Conservation (phyloP, 2,113 vertebrate genomes). For the Melierax canorus region DNA sequence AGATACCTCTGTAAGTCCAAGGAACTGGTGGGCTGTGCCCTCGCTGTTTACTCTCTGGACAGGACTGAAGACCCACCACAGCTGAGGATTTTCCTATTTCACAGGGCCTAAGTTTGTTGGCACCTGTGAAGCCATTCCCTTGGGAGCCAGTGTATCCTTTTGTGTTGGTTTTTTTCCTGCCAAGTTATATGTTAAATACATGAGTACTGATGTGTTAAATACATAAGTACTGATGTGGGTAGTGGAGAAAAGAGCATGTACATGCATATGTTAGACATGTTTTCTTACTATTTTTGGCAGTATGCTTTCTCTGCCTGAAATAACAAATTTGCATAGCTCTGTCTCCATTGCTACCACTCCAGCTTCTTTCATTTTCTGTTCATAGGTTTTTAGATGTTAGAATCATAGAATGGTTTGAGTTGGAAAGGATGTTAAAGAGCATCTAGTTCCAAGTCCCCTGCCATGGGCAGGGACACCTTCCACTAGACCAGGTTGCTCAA, state of each 20-base stretch:
- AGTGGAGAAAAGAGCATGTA: not conserved
- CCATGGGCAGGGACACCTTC: no score
- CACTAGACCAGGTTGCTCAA: no score
- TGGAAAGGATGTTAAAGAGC: no score
- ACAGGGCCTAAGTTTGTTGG: not conserved
- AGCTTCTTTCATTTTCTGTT: not conserved
- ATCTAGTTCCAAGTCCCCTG: no score
- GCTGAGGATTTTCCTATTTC: not conserved
- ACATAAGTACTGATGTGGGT: not conserved
- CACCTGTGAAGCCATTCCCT: not conserved
- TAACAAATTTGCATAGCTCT: not conserved
- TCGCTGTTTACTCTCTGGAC: rapidly evolving
- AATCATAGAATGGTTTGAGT: no score
- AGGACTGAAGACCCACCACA: not conserved
- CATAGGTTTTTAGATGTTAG: not conserved
- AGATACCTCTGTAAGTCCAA: not conserved
- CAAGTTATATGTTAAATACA: not conserved
- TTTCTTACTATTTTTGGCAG: conserved; percentile 24
- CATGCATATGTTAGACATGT: conserved; percentile 9
- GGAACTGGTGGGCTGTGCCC: not conserved
- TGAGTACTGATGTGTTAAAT: not conserved
- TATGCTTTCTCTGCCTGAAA: conserved; percentile 35
- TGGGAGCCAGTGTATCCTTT: not conserved
- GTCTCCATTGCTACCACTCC: not conserved
- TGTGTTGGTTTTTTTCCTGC: not conserved